Evolutionary conservation across 2,797 vertebrate genomes (phyloP).

Genomic region (Myotis myotis): DNA sequence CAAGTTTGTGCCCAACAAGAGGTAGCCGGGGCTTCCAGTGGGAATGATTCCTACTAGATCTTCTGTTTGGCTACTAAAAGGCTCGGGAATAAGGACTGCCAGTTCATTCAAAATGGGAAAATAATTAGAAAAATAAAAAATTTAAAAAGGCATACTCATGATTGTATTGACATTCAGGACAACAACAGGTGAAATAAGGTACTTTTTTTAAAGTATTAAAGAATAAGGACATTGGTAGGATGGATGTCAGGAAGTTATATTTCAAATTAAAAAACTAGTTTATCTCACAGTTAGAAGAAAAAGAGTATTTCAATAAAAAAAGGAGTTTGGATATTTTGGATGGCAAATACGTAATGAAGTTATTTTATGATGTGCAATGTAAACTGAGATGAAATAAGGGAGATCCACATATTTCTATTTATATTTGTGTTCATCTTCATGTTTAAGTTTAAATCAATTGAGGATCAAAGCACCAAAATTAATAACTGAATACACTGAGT

Average conservation of each 20-base stretch:
- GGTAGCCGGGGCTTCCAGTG: neutral
- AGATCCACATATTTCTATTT: neutral
- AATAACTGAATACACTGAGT: slow-evolving; percentile 22
- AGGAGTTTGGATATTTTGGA: neutral
- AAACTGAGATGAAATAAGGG: neutral
- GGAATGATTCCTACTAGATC: neutral
- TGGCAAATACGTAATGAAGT: neutral
- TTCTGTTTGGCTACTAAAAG: neutral
- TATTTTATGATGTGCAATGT: neutral
- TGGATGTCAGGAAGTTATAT: neutral
- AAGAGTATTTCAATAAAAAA: neutral
- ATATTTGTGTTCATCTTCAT: neutral
- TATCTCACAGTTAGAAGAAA: neutral
- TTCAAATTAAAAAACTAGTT: slow-evolving; percentile 16
- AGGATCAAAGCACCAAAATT: slow-evolving; percentile 11
- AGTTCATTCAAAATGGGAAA: neutral
- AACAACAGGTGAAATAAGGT: neutral
- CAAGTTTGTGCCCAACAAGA: neutral
- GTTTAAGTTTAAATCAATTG: slow-evolving; percentile 10
- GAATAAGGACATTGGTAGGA: neutral
- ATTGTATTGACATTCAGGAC: neutral
- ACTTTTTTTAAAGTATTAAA: neutral
- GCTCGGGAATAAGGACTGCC: neutral
- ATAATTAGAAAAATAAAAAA: neutral
- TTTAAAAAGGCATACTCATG: neutral